Percentiles rank a stretch among this genome's conserved stretches.
These are phyloP conservation scores for Hapalemur alaotrensis DNA, from an alignment of 2,797 vertebrate genomes.

Conservation along the genomic window DNA sequence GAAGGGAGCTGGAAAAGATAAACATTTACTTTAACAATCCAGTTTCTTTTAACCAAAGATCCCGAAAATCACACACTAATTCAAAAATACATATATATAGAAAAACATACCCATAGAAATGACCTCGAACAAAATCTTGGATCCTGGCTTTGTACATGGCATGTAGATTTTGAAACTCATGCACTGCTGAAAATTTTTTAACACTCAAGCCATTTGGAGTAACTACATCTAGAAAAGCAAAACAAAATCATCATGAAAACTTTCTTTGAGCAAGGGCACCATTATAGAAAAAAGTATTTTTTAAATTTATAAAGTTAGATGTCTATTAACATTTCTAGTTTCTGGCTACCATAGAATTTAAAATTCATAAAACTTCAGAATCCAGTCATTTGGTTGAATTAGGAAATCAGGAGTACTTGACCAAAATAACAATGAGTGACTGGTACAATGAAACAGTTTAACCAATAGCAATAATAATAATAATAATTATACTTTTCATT, in stretches of 20 bases:
- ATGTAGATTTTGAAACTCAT: constrained; percentile 98
- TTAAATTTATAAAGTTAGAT: background rate
- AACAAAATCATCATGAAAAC: constrained; percentile 56
- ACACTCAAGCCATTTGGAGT: constrained; percentile 97
- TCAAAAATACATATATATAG: constrained; percentile 33
- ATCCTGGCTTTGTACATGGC: constrained; percentile 93
- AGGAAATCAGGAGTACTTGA: background rate
- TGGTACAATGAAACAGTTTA: background rate
- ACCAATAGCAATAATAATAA: background rate
- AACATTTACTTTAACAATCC: background rate
- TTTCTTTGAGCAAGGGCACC: background rate
- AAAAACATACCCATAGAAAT: constrained; percentile 95
- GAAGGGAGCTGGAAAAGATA: background rate
- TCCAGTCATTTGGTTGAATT: background rate
- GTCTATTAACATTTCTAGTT: background rate
- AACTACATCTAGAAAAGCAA: constrained; percentile 90
- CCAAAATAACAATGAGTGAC: background rate
- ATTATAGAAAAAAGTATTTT: background rate
- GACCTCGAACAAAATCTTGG: constrained; percentile 97
- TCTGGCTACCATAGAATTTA: background rate
- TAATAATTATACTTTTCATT: background rate
- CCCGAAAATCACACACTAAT: background rate
- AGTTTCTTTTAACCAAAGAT: background rate
- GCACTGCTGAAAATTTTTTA: constrained; percentile 98
- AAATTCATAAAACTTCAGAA: background rate